Evolutionary conservation across 2,113 vertebrate species (phyloP), one percentile per base, ranked within the genome.

Genomic region (Xiphophorus maculatus): DNA sequence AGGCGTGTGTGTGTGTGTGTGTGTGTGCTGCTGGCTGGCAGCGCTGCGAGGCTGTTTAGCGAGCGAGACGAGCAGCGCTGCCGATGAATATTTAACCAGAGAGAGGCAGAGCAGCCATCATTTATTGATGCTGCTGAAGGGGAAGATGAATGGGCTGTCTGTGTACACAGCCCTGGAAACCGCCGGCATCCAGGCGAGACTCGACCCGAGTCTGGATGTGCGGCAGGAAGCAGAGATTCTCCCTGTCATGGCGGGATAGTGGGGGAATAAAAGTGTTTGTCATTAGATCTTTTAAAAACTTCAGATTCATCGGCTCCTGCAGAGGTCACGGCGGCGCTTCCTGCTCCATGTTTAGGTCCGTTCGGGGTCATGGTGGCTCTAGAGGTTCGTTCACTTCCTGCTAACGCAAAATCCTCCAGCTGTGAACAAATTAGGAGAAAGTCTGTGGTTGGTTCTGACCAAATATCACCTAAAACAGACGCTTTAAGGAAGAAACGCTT

Each of bases 81-180:
- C 66, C 32, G 82, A 85, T 89, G 84, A 87, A 89, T 89, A 85
- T 89, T 89, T 89, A 89, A 89, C 72, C 68, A 66, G 82, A 71
- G 54, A 70, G 81, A 68, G 79, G 63, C 80, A 67, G 82, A 73
- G 77, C 80, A 66, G 76, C 76, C 87, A 87, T 89, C 87, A 83
- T 81, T 89, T 89, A 89, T 89, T 89, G 84, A 89, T 89, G 87
- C 74, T 84, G 82, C 58, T 87, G 84, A 58, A 80, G 81, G 84
- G 81, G 76, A 76, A 86, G 87, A 87, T 89, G 84, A 89, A 87
- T 83, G 51, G 80, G 48, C 48, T 17, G 81, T 75, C 63, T 82
- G 84, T 81, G 75, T 83, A 77, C 81, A 83, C 75, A 67, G 62
- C 37, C 48, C 84, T 70, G 67, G 51, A 74, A 83, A 64, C 84